These are phyloP conservation scores for Diglossa brunneiventris DNA, from an alignment of 2,113 vertebrate species.

Conservation along the genomic window DNA sequence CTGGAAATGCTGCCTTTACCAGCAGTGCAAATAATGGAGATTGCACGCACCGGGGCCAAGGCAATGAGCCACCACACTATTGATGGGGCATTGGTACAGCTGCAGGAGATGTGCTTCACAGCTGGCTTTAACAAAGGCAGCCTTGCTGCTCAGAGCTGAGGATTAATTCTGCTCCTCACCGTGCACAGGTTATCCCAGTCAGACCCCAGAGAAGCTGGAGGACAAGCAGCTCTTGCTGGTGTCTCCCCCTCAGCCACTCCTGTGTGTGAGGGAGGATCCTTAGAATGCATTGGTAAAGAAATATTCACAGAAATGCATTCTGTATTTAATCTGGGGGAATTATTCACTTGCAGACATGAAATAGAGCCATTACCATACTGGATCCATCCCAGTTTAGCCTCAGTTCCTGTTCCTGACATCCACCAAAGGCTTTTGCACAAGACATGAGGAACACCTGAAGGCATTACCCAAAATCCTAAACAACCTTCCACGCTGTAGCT, in stretches of 20 bases:
- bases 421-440: background rate
- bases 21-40: constrained; percentile 78
- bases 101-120: constrained; percentile 61
- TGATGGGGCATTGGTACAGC: constrained; percentile 72
- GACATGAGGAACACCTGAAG: background rate
- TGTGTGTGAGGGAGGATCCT: background rate
- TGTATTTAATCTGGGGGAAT: background rate
- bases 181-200: background rate
- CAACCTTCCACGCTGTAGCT: background rate
- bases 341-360: background rate
- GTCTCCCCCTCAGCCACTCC: background rate
- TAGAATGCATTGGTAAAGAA: fast-evolving
- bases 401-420: background rate
- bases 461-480: background rate
- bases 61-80: constrained; percentile 72
- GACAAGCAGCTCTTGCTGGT: background rate
- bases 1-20: constrained; percentile 68
- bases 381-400: background rate
- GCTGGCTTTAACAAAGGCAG: constrained; percentile 63
- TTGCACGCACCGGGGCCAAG: constrained; percentile 70
- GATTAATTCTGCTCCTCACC: constrained; percentile 55
- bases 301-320: background rate
- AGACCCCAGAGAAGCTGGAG: constrained; percentile 10
- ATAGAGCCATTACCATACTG: background rate
- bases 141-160: constrained; percentile 34